Percentiles rank a stretch among this genome's conserved stretches.
Evolutionary conservation across 2,888 invertebrate genomes (phyloP).

Genomic region (Scaeva pyrastri): DNA sequence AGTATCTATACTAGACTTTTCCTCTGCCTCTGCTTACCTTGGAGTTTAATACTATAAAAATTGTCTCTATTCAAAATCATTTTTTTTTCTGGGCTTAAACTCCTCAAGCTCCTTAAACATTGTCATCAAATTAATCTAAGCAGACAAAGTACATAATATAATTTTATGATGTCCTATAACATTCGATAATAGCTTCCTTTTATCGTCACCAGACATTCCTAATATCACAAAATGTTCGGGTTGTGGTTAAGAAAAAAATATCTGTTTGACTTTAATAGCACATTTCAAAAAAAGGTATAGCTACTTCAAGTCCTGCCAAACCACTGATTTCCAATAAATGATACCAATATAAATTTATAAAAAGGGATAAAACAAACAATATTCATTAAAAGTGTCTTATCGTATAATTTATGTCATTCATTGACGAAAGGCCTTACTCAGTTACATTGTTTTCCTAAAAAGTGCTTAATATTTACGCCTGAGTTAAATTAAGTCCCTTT

Average conservation of each 20-base stretch:
- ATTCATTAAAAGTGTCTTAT: neutral
- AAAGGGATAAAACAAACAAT: constrained; percentile 9
- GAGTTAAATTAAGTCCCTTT: neutral
- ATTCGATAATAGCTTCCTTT: constrained; percentile 17
- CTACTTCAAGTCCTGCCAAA: too few species aligned
- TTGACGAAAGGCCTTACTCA: neutral
- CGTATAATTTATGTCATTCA: neutral
- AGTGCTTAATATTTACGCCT: neutral
- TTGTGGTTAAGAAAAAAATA: constrained; percentile 1
- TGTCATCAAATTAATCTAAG: constrained; percentile 25
- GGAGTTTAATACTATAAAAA: too few species aligned
- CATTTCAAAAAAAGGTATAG: neutral
- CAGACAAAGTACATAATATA: neutral
- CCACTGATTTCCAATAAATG: constrained; percentile 2
- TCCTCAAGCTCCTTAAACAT: neutral
- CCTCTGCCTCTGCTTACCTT: too few species aligned
- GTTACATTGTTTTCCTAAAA: neutral
- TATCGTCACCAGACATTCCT: constrained; percentile 2
- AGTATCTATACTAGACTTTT: too few species aligned
- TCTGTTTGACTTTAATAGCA: neutral
- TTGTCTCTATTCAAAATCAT: too few species aligned
- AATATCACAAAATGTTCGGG: neutral
- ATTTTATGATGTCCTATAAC: constrained; percentile 19
- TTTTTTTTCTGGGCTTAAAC: too few species aligned
- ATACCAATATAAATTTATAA: neutral